These are phyloP conservation scores for Empidonax alnorum DNA, from an alignment of 2,113 vertebrate genomes.

Conservation along the genomic window DNA sequence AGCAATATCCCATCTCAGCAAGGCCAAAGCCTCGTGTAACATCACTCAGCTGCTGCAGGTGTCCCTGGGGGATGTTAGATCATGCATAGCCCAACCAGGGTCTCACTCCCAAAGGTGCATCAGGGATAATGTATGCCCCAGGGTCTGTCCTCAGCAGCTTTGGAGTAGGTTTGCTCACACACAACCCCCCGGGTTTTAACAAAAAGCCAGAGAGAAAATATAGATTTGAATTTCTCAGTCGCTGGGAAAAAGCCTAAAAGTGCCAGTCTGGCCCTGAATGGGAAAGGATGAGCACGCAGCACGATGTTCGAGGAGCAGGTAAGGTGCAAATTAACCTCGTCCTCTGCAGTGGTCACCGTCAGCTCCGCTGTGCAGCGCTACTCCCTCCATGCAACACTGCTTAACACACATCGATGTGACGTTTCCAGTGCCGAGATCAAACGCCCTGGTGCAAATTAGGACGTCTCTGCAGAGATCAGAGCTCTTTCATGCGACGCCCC, in stretches of 20 bases:
- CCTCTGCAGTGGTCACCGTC: rapidly evolving
- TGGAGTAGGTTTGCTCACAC: rapidly evolving
- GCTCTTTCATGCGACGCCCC: rapidly evolving
- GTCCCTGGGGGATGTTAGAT: neutral
- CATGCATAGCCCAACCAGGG: neutral
- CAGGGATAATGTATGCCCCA: rapidly evolving
- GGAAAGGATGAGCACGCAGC: rapidly evolving
- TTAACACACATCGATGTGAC: rapidly evolving
- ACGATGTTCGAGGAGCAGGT: neutral
- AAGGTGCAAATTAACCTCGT: rapidly evolving
- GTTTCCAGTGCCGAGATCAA: rapidly evolving
- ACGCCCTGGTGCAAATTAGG: neutral
- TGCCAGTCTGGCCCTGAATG: rapidly evolving
- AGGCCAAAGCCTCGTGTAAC: neutral
- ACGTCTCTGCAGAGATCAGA: neutral
- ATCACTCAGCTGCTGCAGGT: neutral
- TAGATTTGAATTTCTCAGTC: rapidly evolving
- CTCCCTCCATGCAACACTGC: neutral
- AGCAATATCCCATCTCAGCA: neutral
- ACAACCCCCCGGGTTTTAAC: neutral
- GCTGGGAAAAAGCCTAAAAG: neutral
- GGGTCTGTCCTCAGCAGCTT: rapidly evolving
- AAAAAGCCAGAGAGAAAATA: neutral
- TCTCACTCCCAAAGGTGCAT: neutral
- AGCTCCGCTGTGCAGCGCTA: rapidly evolving